Percentiles rank a stretch among this genome's conserved stretches.
Evolutionary conservation across 2,888 invertebrate genomes (phyloP).

Genomic region (Drosophila mimica): DNA sequence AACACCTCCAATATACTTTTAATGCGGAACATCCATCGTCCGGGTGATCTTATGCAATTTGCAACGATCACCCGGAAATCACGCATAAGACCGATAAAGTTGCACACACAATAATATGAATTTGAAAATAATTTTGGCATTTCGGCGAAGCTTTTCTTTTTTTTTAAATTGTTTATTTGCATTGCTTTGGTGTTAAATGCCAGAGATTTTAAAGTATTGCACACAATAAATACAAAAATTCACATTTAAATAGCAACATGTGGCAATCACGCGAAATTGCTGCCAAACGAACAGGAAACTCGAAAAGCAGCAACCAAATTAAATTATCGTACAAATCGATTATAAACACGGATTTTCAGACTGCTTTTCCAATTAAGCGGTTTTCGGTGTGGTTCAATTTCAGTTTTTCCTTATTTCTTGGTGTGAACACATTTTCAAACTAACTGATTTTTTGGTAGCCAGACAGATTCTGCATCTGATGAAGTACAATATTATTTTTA

Average conservation of each 20-base stretch:
- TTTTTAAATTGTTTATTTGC: slow-evolving; percentile 24
- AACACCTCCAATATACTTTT: slow-evolving; percentile 16
- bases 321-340: slow-evolving; percentile 33
- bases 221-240: slow-evolving; percentile 21
- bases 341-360: slow-evolving; percentile 13
- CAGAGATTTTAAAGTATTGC: slow-evolving; percentile 35
- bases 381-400: background rate
- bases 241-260: slow-evolving; percentile 40
- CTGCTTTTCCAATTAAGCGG: slow-evolving; percentile 7
- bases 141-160: slow-evolving; percentile 12
- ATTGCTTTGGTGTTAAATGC: slow-evolving; percentile 61
- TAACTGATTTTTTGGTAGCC: background rate
- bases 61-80: slow-evolving; percentile 52
- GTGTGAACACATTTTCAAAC: background rate
- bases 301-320: slow-evolving; percentile 10
- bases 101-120: slow-evolving; percentile 46
- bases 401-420: background rate
- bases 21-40: slow-evolving; percentile 49
- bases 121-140: slow-evolving; percentile 37
- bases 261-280: slow-evolving; percentile 48
- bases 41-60: slow-evolving; percentile 39
- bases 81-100: slow-evolving; percentile 59
- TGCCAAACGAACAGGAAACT: slow-evolving; percentile 34
- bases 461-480: background rate
- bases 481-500: background rate